Conservation (phyloP, 2,888 invertebrate genomes). For the Leucania comma region DNA sequence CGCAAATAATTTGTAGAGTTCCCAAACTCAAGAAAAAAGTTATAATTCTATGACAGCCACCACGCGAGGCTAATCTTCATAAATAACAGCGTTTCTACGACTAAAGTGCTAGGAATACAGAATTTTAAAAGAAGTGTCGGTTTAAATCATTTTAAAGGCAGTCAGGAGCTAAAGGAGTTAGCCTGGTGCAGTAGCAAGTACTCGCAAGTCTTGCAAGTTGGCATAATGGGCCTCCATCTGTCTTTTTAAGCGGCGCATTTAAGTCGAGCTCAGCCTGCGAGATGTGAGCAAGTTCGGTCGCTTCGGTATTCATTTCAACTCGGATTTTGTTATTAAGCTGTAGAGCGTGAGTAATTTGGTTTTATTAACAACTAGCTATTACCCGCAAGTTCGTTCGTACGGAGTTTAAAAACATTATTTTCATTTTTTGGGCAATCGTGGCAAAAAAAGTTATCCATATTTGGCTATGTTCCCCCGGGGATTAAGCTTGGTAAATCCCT, state of each 20-base stretch:
- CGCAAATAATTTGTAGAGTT: too few species aligned
- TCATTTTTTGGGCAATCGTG: too few species aligned
- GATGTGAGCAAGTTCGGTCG: slow-evolving; percentile 56
- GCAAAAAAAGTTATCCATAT: too few species aligned
- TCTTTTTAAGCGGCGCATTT: slow-evolving; percentile 73
- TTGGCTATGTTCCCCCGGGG: too few species aligned
- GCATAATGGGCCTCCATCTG: slow-evolving; percentile 69
- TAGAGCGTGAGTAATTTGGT: slow-evolving; percentile 24
- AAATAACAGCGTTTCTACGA: slow-evolving; percentile 9
- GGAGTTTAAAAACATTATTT: too few species aligned
- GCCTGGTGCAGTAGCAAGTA: slow-evolving; percentile 56
- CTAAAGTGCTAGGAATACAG: neutral
- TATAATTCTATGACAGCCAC: neutral
- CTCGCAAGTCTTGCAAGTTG: slow-evolving; percentile 61
- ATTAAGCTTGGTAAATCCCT: too few species aligned
- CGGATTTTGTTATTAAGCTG: slow-evolving; percentile 45
- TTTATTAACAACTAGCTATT: neutral
- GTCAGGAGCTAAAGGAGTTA: slow-evolving; percentile 56
- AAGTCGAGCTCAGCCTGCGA: slow-evolving; percentile 63
- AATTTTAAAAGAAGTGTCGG: slow-evolving; percentile 37
- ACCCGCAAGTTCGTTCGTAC: too few species aligned
- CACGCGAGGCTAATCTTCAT: neutral
- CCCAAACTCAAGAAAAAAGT: neutral
- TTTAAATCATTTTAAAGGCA: slow-evolving; percentile 63
- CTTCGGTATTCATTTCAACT: slow-evolving; percentile 60